Conservation (phyloP, 2,888 invertebrate species). For the Athalia rosae region DNA sequence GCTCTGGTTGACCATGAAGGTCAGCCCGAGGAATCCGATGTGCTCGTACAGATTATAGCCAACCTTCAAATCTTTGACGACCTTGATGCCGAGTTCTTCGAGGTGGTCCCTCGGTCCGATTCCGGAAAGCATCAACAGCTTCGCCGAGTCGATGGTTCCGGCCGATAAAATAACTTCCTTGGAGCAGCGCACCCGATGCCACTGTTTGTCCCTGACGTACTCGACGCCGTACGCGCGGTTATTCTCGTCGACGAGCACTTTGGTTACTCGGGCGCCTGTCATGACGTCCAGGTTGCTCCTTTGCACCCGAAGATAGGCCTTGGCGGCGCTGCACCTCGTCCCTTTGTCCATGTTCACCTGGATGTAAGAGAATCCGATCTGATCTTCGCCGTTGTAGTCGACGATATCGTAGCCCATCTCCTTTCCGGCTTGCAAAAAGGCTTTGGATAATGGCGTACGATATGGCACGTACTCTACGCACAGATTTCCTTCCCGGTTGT, state of each 20-base stretch:
- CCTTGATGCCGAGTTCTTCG: constrained; percentile 76
- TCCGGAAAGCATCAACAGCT: constrained; percentile 82
- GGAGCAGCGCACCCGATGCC: constrained; percentile 75
- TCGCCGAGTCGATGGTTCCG: constrained; percentile 87
- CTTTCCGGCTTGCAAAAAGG: constrained; percentile 56
- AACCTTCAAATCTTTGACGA: constrained; percentile 79
- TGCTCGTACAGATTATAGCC: constrained; percentile 83
- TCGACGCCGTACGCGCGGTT: constrained; percentile 67
- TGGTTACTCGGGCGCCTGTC: constrained; percentile 63
- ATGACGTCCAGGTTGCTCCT: constrained; percentile 67
- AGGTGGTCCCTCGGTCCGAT: constrained; percentile 80
- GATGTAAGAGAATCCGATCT: constrained; percentile 75
- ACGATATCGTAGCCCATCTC: no score
- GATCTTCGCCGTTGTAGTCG: constrained; percentile 69
- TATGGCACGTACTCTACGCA: constrained; percentile 77
- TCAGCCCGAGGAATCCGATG: constrained; percentile 80
- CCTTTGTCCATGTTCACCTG: constrained; percentile 76
- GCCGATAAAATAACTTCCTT: constrained; percentile 80
- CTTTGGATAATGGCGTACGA: constrained; percentile 76
- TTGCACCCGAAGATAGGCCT: constrained; percentile 76
- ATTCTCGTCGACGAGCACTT: constrained; percentile 60
- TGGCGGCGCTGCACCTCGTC: constrained; percentile 75
- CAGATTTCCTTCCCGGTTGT: constrained; percentile 76
- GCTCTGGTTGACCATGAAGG: constrained; percentile 79
- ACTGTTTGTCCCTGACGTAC: constrained; percentile 76